Conservation (phyloP, 2,113 vertebrate genomes). For the Fulmarus glacialis region DNA sequence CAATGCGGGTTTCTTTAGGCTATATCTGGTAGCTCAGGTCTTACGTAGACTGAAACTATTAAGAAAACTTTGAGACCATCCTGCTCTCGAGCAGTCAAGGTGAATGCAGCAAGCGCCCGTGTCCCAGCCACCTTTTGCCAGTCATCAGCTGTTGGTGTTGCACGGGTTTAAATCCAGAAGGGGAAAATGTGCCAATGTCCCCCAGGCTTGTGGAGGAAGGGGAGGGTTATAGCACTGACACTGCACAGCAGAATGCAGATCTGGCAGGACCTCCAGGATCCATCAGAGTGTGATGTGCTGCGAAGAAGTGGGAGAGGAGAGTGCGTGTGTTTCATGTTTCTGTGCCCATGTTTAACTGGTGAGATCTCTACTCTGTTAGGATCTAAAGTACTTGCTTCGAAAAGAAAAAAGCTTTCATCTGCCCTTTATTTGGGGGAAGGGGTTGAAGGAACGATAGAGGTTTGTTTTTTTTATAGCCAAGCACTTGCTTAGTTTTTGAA, state of each 20-base stretch:
- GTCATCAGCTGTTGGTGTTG: background rate
- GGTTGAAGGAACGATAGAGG: background rate
- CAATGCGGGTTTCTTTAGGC: background rate
- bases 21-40: background rate
- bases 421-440: background rate
- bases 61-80: background rate
- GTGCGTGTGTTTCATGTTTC: background rate
- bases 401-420: background rate
- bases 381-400: background rate
- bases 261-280: background rate
- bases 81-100: background rate
- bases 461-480: background rate
- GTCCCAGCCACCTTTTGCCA: background rate
- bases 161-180: background rate
- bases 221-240: background rate
- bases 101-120: rapidly evolving
- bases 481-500: background rate
- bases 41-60: background rate
- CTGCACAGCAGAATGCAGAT: background rate
- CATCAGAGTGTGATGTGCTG: background rate
- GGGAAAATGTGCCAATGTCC: background rate
- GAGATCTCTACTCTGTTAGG: background rate
- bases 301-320: background rate
- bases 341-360: background rate
- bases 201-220: background rate